Evolutionary conservation across 2,113 vertebrate species (phyloP).

Genomic region (Pteruthius melanotis): DNA sequence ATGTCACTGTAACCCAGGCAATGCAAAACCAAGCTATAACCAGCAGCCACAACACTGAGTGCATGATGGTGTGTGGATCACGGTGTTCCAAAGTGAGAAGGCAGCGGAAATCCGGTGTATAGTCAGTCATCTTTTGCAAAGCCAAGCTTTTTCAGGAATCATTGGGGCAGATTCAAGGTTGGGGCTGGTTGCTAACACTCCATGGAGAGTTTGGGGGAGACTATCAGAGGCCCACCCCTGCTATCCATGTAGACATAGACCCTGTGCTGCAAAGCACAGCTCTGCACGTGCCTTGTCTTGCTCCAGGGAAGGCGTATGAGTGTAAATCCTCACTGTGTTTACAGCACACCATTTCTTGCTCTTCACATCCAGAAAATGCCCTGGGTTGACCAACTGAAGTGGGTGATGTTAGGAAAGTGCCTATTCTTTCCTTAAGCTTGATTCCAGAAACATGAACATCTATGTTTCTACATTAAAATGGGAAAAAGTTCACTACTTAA

Average conservation of each 20-base stretch:
- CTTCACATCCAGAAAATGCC: background rate
- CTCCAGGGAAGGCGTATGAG: background rate
- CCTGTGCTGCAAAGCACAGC: background rate
- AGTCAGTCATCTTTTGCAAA: background rate
- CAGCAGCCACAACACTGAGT: background rate
- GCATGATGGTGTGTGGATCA: background rate
- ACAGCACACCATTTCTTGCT: background rate
- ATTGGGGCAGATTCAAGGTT: background rate
- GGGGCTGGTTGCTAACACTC: background rate
- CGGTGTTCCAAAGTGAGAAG: background rate
- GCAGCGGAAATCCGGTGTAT: background rate
- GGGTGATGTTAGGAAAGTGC: background rate
- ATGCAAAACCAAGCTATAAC: background rate
- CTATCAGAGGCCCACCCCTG: no score
- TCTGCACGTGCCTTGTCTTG: rapidly evolving
- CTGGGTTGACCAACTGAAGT: background rate
- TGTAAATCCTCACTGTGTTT: background rate
- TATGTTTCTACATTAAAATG: background rate
- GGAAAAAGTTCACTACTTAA: background rate
- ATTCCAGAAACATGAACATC: background rate
- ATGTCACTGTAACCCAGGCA: background rate
- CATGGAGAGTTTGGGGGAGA: background rate
- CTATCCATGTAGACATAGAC: background rate
- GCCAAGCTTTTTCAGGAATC: background rate
- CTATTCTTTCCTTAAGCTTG: background rate